Conservation (phyloP, 2,888 invertebrate genomes). For the Andrena haemorrhoa region DNA sequence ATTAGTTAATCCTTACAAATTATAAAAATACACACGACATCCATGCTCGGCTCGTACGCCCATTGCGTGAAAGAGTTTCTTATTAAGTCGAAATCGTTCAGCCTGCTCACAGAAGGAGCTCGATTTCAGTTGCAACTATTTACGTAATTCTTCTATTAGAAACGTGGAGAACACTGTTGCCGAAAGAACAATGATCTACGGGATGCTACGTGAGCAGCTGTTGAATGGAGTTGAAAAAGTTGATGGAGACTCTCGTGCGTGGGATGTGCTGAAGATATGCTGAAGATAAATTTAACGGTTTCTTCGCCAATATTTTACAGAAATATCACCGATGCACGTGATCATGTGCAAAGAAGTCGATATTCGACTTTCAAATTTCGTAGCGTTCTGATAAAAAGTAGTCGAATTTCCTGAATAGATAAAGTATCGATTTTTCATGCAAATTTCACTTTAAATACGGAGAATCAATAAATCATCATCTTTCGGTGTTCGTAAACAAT, state of each 20-base stretch:
- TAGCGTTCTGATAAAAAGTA: constrained; percentile 14
- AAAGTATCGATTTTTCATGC: constrained; percentile 26
- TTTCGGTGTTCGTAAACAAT: no score
- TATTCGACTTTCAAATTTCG: background rate
- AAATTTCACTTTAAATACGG: background rate
- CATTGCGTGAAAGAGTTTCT: background rate
- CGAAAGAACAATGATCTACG: constrained; percentile 40
- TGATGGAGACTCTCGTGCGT: background rate
- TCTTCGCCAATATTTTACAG: background rate
- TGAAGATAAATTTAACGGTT: constrained; percentile 2
- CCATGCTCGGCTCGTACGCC: background rate
- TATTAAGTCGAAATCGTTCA: constrained; percentile 6
- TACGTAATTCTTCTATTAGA: constrained; percentile 47
- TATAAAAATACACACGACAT: background rate
- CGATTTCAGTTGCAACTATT: constrained; percentile 17
- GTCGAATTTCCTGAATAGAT: constrained; percentile 35
- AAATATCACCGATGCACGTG: background rate
- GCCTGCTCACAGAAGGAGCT: background rate
- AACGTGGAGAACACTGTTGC: constrained; percentile 34
- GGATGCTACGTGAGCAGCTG: constrained; percentile 31
- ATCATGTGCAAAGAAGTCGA: constrained; percentile 2
- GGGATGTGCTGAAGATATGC: background rate
- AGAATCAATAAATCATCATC: background rate
- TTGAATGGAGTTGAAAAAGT: constrained; percentile 40
- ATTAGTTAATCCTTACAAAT: no score